Conservation (phyloP, 2,888 invertebrate species). For the Entomobrya multifasciata region DNA sequence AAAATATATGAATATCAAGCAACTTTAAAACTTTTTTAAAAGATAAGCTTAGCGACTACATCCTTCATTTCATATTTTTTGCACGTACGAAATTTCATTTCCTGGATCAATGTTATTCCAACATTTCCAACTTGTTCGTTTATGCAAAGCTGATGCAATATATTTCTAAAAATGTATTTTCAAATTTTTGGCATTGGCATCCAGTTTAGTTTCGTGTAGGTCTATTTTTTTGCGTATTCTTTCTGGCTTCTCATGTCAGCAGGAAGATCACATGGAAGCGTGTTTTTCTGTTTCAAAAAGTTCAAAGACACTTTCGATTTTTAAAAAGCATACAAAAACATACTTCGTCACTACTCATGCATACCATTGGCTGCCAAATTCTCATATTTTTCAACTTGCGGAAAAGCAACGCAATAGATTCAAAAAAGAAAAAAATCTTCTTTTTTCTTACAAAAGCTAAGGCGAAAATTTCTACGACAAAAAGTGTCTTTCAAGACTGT, state of each 20-base stretch:
- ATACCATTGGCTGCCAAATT: slow-evolving; percentile 16
- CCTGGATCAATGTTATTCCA: slow-evolving; percentile 1
- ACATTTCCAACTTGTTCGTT: too few relatives aligned
- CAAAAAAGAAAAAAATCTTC: neutral
- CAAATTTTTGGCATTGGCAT: neutral
- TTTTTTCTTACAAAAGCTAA: neutral
- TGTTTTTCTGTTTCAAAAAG: slow-evolving; percentile 17
- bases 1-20: neutral
- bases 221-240: neutral
- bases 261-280: slow-evolving; percentile 4
- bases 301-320: slow-evolving; percentile 20
- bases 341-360: neutral
- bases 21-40: too few relatives aligned
- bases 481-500: neutral
- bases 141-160: too few relatives aligned
- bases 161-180: too few relatives aligned
- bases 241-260: neutral
- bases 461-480: too few relatives aligned
- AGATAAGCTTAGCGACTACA: too few relatives aligned
- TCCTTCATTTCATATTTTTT: neutral
- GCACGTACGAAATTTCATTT: neutral
- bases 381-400: slow-evolving; percentile 1
- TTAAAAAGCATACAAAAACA: neutral
- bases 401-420: slow-evolving; percentile 6
- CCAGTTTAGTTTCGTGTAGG: neutral